These are phyloP conservation scores for Tetheella fluctuosa DNA, from an alignment of 2,888 invertebrate genomes.

Conservation along the genomic window DNA sequence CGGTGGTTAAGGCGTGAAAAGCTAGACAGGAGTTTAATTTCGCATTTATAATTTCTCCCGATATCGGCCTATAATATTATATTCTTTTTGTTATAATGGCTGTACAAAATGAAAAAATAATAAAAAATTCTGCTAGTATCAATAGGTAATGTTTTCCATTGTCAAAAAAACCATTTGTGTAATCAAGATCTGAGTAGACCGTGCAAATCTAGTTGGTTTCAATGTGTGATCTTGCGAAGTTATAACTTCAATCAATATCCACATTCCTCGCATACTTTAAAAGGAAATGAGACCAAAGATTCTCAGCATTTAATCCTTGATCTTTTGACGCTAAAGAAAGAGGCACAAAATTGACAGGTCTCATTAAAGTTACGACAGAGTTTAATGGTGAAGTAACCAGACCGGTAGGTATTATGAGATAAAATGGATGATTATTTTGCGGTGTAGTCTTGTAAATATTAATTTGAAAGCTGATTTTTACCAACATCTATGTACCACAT, in stretches of 20 bases:
- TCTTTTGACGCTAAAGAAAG: conserved; percentile 50
- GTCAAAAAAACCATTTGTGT: no score
- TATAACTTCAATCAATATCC: conserved; percentile 39
- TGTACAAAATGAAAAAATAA: no score
- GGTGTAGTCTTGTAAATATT: not conserved
- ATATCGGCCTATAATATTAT: no score
- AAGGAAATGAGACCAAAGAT: conserved; percentile 42
- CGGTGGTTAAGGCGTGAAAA: no score
- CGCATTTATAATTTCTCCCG: no score
- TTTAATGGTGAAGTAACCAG: conserved; percentile 46
- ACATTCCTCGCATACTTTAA: conserved; percentile 11
- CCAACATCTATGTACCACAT: no score
- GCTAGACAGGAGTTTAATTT: no score
- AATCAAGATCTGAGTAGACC: no score
- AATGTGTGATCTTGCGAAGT: conserved; percentile 22
- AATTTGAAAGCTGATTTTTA: no score
- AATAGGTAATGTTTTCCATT: no score
- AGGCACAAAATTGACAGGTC: conserved; percentile 66
- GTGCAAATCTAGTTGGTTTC: conserved; percentile 14
- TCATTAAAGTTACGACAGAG: conserved; percentile 65
- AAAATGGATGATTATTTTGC: conserved; percentile 2
- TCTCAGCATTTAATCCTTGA: conserved; percentile 51
- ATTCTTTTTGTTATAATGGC: no score
- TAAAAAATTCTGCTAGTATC: no score
- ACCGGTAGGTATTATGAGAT: not conserved